Conservation (phyloP, 2,888 invertebrate species). For the Thereva nobilitata region DNA sequence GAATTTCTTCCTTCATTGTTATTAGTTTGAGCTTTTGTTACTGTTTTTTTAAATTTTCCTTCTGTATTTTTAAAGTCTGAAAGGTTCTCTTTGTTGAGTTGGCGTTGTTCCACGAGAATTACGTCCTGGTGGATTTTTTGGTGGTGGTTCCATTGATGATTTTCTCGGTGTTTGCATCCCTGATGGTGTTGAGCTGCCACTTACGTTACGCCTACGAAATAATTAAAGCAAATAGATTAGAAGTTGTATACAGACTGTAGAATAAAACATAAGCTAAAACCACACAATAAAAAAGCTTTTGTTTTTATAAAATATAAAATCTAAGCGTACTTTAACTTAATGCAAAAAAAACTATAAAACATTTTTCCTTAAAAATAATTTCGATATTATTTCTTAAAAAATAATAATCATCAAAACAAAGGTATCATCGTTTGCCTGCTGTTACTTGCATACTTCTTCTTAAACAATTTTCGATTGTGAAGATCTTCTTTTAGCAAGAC, state of each 20-base stretch:
- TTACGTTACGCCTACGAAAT: constrained; percentile 53
- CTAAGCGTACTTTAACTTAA: too few relatives aligned
- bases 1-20: background rate
- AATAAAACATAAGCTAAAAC: constrained; percentile 6
- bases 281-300: constrained; percentile 10
- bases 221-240: constrained; percentile 12
- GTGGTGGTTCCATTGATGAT: constrained; percentile 53
- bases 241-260: background rate
- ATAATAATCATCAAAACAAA: too few relatives aligned
- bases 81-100: constrained; percentile 67
- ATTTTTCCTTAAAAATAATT: too few relatives aligned
- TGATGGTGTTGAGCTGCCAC: constrained; percentile 58
- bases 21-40: constrained; percentile 12
- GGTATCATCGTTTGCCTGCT: too few relatives aligned
- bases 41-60: background rate
- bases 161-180: constrained; percentile 58
- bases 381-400: too few relatives aligned
- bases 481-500: too few relatives aligned
- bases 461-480: too few relatives aligned
- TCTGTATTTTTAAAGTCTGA: constrained; percentile 66
- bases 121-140: constrained; percentile 47
- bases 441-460: too few relatives aligned
- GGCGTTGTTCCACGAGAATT: constrained; percentile 58
- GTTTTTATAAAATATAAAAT: too few relatives aligned
- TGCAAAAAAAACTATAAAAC: too few relatives aligned